These are phyloP conservation scores for Halisarca cf. caerulea DNA, from an alignment of 37 sponge, comb jelly and placozoan genomes.

Conservation along the genomic window DNA sequence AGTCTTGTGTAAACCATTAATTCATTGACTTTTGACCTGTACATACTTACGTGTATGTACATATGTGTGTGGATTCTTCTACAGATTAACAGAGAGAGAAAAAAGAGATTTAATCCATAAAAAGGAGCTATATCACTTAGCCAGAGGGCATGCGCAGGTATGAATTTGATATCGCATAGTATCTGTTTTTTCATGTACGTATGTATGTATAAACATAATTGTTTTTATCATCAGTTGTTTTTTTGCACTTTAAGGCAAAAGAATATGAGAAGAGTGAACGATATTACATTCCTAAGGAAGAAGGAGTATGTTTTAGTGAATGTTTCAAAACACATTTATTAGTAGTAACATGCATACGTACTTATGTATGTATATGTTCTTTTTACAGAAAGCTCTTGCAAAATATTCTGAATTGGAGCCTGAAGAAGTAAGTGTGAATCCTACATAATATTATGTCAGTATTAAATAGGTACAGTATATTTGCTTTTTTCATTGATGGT, in stretches of 20 bases:
- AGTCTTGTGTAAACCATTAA: too few relatives aligned
- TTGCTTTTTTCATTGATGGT: too few relatives aligned
- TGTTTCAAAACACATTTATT: neutral
- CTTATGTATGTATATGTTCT: neutral
- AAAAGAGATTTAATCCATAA: slow-evolving; percentile 48
- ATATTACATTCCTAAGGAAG: slow-evolving; percentile 83
- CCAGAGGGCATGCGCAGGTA: slow-evolving; percentile 78
- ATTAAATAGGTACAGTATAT: neutral
- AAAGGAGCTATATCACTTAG: slow-evolving; percentile 58
- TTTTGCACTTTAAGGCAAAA: slow-evolving; percentile 57
- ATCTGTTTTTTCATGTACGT: too few relatives aligned
- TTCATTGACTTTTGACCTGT: too few relatives aligned
- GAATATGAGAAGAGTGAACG: slow-evolving; percentile 83
- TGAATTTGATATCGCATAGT: neutral
- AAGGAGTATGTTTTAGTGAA: slow-evolving; percentile 42
- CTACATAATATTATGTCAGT: neutral
- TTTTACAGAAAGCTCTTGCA: slow-evolving; percentile 50
- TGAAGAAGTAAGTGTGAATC: slow-evolving; percentile 61
- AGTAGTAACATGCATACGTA: neutral
- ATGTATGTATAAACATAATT: too few relatives aligned
- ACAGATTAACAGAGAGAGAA: slow-evolving; percentile 65
- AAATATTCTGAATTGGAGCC: slow-evolving; percentile 66
- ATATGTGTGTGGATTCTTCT: too few relatives aligned
- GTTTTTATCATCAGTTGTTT: neutral
- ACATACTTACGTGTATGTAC: too few relatives aligned